phyloP scores from a whole-genome alignment of 2,888 invertebrate species.

The Argyra leucocephala region DNA sequence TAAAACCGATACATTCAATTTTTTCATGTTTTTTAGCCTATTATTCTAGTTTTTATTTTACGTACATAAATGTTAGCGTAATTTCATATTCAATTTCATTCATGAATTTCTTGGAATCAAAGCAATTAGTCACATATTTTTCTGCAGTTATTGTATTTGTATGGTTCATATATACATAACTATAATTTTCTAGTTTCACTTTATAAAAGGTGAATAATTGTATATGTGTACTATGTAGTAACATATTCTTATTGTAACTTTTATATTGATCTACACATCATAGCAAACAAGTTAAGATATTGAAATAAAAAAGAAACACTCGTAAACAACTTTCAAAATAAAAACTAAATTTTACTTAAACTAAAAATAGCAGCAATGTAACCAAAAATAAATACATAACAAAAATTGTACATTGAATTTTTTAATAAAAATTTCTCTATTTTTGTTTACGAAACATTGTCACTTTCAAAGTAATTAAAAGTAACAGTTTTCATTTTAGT shows the following conservation, averaged over 20 bases:
- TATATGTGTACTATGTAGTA: too few relatives aligned
- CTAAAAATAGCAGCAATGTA: constrained; percentile 3
- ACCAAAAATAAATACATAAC: neutral
- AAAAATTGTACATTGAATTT: neutral
- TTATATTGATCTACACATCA: too few relatives aligned
- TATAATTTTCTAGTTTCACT: too few relatives aligned
- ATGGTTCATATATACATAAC: too few relatives aligned
- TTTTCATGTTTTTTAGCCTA: too few relatives aligned
- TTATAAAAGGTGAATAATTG: too few relatives aligned
- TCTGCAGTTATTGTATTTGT: too few relatives aligned
- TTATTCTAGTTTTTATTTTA: neutral
- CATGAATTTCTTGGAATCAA: neutral
- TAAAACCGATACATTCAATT: too few relatives aligned
- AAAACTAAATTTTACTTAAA: neutral
- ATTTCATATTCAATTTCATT: neutral
- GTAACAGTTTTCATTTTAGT: neutral
- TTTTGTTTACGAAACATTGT: constrained; percentile 3
- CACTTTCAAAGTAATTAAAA: neutral
- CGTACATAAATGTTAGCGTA: too few relatives aligned
- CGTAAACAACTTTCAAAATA: neutral
- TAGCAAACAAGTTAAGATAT: neutral
- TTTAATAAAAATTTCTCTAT: neutral
- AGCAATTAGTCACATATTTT: too few relatives aligned
- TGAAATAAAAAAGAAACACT: neutral
- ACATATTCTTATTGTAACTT: too few relatives aligned